phyloP scores from a whole-genome alignment of 2,113 vertebrate species.

The Cyrtonyx montezumae region DNA sequence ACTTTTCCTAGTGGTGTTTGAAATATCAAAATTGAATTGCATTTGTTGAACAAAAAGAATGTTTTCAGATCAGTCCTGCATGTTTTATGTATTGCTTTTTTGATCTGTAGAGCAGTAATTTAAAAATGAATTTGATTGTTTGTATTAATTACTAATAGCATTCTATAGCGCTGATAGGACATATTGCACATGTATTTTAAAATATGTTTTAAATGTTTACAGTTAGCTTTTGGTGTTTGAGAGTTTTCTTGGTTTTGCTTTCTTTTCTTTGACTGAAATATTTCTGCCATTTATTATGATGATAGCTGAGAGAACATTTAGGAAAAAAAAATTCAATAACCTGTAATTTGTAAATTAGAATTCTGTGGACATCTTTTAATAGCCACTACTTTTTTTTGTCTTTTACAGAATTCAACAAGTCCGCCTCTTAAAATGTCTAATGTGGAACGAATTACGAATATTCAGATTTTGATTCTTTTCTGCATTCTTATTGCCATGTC shows the following conservation, averaged over 20 bases:
- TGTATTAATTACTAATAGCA: neutral
- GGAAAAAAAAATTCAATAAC: neutral
- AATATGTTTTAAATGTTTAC: neutral
- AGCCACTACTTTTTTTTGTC: neutral
- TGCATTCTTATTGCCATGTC: conserved; percentile 97
- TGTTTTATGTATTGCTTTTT: neutral
- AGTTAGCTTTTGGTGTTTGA: neutral
- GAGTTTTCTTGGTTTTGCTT: neutral
- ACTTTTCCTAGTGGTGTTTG: neutral
- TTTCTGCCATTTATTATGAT: neutral
- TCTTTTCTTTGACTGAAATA: neutral
- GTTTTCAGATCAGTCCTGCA: neutral
- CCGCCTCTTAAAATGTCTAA: conserved; percentile 98
- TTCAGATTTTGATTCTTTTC: conserved; percentile 96
- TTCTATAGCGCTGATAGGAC: neutral
- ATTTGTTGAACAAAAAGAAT: neutral
- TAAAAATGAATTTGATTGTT: neutral
- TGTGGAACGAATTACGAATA: conserved; percentile 97
- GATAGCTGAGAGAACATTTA: neutral
- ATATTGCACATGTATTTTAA: neutral
- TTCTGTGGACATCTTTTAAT: neutral
- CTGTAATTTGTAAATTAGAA: neutral
- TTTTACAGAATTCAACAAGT: conserved; percentile 92
- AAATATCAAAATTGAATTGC: neutral
- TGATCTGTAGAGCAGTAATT: neutral